phyloP scores from a whole-genome alignment of 2,797 vertebrate genomes.

The Novumbra hubbsi region DNA sequence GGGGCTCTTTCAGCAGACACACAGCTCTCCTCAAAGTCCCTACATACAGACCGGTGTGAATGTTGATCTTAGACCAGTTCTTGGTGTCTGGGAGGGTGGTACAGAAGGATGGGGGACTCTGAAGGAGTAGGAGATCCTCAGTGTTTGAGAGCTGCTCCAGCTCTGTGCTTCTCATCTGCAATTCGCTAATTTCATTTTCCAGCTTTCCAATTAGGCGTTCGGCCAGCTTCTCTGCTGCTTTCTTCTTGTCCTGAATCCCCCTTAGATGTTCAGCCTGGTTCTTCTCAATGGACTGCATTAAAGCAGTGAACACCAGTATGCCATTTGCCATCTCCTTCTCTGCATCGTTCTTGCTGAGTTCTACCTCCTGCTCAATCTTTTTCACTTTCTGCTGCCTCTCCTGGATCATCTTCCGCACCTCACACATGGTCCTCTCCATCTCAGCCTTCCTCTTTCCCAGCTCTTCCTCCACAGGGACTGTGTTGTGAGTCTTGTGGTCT shows the following conservation, averaged over 20 bases:
- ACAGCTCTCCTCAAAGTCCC: not conserved
- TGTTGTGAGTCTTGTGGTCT: not conserved
- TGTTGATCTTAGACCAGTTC: slow-evolving; percentile 12
- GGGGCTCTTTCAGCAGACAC: slow-evolving; percentile 4
- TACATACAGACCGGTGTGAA: slow-evolving; percentile 10
- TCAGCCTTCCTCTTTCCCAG: not conserved
- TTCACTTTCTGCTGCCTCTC: not conserved
- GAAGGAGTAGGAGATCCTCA: not conserved
- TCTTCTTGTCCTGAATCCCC: not conserved
- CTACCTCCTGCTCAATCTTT: not conserved
- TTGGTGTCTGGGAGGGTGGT: not conserved
- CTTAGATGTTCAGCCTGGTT: not conserved
- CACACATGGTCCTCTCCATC: not conserved
- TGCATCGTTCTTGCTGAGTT: not conserved
- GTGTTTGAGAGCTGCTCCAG: not conserved
- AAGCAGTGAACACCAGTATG: not conserved
- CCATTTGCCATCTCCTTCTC: not conserved
- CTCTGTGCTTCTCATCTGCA: not conserved
- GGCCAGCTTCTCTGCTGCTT: not conserved
- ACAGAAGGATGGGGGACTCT: slow-evolving; percentile 3
- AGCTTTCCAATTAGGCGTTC: not conserved
- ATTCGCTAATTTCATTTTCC: not conserved
- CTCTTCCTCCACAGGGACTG: not conserved
- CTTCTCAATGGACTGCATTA: not conserved
- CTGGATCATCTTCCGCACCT: slow-evolving; percentile 4